A percentile compares a stretch with the other conserved stretches of the same genome.
These are phyloP conservation scores for Drosophila kanapiae DNA, from an alignment of 1,140 invertebrate species.

Conservation along the genomic window DNA sequence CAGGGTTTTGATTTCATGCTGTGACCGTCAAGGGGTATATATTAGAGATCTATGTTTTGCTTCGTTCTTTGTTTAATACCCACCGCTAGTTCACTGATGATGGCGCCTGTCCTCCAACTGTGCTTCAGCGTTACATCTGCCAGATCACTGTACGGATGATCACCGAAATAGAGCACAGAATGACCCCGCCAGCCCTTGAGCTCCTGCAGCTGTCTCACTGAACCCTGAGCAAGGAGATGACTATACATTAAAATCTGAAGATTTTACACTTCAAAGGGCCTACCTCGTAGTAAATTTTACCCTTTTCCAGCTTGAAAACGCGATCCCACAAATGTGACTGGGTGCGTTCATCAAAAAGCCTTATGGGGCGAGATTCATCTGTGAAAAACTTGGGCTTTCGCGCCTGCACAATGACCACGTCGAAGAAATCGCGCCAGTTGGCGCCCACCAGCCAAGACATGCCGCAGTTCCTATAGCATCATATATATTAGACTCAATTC, in stretches of 20 bases:
- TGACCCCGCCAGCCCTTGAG: slow-evolving; percentile 97
- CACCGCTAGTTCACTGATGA: slow-evolving; percentile 96
- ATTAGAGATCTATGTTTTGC: background rate
- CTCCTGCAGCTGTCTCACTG: slow-evolving; percentile 95
- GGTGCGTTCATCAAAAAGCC: slow-evolving; percentile 93
- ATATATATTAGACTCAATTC: background rate
- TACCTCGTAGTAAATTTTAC: slow-evolving; percentile 97
- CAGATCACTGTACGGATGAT: slow-evolving; percentile 98
- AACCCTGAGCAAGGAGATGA: slow-evolving; percentile 89
- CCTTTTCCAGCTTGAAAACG: slow-evolving; percentile 94
- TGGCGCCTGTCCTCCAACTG: slow-evolving; percentile 99
- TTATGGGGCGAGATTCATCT: slow-evolving; percentile 94
- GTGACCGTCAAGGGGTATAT: slow-evolving; percentile 60
- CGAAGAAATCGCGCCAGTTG: slow-evolving; percentile 96
- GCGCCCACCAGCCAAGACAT: slow-evolving; percentile 95
- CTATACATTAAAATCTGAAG: background rate
- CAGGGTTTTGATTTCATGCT: slow-evolving; percentile 97
- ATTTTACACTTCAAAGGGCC: background rate
- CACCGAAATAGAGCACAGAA: slow-evolving; percentile 98
- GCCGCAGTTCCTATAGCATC: slow-evolving; percentile 91
- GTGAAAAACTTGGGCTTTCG: slow-evolving; percentile 98
- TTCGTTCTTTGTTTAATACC: slow-evolving; percentile 21
- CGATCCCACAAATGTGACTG: slow-evolving; percentile 95
- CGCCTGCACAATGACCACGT: slow-evolving; percentile 97
- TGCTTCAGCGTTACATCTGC: slow-evolving; percentile 98